Evolutionary conservation across 2,888 invertebrate species (phyloP).

Genomic region (Protodeltote pygarga): DNA sequence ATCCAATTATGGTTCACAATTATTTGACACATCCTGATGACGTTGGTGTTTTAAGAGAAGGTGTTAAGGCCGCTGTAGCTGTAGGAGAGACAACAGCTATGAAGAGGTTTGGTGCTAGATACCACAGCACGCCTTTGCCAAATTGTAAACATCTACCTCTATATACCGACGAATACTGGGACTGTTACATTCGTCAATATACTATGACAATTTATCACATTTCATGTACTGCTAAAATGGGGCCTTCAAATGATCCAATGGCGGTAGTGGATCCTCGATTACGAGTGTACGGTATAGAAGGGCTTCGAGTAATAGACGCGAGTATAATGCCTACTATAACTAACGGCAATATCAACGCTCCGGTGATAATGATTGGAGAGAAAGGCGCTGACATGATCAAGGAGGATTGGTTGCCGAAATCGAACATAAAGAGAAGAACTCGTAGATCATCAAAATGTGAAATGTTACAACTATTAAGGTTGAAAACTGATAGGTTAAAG

Average conservation of each 20-base stretch:
- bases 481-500: slow-evolving; percentile 48
- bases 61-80: slow-evolving; percentile 94
- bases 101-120: slow-evolving; percentile 92
- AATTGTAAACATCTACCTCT: slow-evolving; percentile 93
- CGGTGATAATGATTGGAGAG: slow-evolving; percentile 95
- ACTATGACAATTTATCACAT: slow-evolving; percentile 96
- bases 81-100: slow-evolving; percentile 92
- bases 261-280: slow-evolving; percentile 94
- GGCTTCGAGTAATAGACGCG: slow-evolving; percentile 94
- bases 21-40: slow-evolving; percentile 96
- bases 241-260: slow-evolving; percentile 90
- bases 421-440: slow-evolving; percentile 42
- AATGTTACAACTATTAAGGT: slow-evolving; percentile 53
- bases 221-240: slow-evolving; percentile 95
- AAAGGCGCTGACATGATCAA: slow-evolving; percentile 95
- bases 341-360: slow-evolving; percentile 95
- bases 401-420: slow-evolving; percentile 87
- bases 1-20: slow-evolving; percentile 96
- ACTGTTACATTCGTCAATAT: slow-evolving; percentile 93
- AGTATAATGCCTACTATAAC: slow-evolving; percentile 96
- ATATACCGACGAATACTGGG: slow-evolving; percentile 95
- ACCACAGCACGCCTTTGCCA: slow-evolving; percentile 91
- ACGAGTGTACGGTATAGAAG: slow-evolving; percentile 91
- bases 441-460: slow-evolving; percentile 64
- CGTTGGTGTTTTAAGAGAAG: slow-evolving; percentile 93